These are phyloP conservation scores for Tridacna gigas DNA, from an alignment of 2,888 invertebrate species.

Conservation along the genomic window DNA sequence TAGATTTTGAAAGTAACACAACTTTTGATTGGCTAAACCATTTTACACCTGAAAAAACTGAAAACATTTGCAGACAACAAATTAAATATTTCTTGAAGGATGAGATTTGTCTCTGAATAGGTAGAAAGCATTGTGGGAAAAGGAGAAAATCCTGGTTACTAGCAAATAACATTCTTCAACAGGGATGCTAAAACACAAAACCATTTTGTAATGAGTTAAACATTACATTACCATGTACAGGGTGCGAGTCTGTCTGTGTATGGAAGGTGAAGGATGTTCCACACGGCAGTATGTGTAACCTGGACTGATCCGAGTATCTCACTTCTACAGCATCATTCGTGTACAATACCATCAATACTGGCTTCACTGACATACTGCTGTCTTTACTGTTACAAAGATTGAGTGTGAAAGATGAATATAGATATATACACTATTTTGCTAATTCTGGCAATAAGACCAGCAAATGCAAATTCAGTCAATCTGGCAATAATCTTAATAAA, in stretches of 20 bases:
- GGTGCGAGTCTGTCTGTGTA: slow-evolving; percentile 70
- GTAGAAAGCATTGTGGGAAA: background rate
- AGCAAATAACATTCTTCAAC: background rate
- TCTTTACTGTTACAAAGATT: background rate
- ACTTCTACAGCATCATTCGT: slow-evolving; percentile 80
- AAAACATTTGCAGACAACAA: too few species aligned
- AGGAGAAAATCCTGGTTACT: background rate
- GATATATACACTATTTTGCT: too few species aligned
- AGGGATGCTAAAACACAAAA: background rate
- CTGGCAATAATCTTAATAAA: too few species aligned
- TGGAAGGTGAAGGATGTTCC: slow-evolving; percentile 78
- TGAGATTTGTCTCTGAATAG: background rate
- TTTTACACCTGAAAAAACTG: too few species aligned
- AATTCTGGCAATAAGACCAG: too few species aligned
- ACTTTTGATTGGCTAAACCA: too few species aligned
- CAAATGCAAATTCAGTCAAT: too few species aligned
- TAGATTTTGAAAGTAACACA: too few species aligned
- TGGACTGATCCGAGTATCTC: slow-evolving; percentile 78
- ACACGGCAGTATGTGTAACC: slow-evolving; percentile 81
- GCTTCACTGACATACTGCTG: slow-evolving; percentile 64
- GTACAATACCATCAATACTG: slow-evolving; percentile 79
- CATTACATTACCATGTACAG: slow-evolving; percentile 71
- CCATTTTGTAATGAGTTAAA: background rate
- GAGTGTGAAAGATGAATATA: too few species aligned
- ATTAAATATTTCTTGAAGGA: too few species aligned